Conservation (phyloP, 2,113 vertebrate genomes). For the Larimichthys crocea region DNA sequence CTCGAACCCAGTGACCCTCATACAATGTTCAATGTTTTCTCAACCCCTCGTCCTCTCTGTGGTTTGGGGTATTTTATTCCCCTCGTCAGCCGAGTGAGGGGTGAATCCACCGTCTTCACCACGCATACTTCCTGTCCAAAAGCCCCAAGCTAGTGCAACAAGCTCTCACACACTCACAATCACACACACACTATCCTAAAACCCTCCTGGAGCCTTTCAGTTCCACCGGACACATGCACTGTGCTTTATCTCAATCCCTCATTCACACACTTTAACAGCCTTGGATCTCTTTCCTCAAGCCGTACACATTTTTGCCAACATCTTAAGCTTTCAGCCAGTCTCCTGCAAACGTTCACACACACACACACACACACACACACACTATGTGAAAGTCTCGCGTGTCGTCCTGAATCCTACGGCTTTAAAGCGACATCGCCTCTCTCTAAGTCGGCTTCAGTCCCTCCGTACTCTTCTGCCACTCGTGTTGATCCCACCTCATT, state of each 20-base stretch:
- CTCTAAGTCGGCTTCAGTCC: conserved; percentile 39
- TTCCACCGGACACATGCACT: conserved; percentile 33
- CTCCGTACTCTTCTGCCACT: background rate
- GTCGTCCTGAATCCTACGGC: conserved; percentile 23
- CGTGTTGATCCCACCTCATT: conserved; percentile 33
- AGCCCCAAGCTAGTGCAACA: conserved; percentile 53
- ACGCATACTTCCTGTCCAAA: conserved; percentile 67
- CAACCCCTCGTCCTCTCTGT: conserved; percentile 36
- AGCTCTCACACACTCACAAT: conserved; percentile 25
- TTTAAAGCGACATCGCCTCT: conserved; percentile 45
- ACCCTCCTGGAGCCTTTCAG: conserved; percentile 6
- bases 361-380: background rate
- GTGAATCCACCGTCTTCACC: conserved; percentile 69
- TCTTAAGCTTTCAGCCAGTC: conserved; percentile 44
- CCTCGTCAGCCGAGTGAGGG: conserved; percentile 59
- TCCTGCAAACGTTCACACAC: background rate
- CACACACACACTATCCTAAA: conserved; percentile 19
- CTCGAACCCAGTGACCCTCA: no score
- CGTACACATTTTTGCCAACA: conserved; percentile 29
- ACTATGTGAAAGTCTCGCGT: conserved; percentile 12
- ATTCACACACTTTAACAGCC: conserved; percentile 39
- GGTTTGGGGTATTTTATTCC: conserved; percentile 75
- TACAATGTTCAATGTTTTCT: conserved; percentile 39
- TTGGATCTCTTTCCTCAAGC: conserved; percentile 15
- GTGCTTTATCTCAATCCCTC: conserved; percentile 44